These are phyloP conservation scores for Apamea monoglypha DNA, from an alignment of 2,888 invertebrate species.

Conservation along the genomic window DNA sequence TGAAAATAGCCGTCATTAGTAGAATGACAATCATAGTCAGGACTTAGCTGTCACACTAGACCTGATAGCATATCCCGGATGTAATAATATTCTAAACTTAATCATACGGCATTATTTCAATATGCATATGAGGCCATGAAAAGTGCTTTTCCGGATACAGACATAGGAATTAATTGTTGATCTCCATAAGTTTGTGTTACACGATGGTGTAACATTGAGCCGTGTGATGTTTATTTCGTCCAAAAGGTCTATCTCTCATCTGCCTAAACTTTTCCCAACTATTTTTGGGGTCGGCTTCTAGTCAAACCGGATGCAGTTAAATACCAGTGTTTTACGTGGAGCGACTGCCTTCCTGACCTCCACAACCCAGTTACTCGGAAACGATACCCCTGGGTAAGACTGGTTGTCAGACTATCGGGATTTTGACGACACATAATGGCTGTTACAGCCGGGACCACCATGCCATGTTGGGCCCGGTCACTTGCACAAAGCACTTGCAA, in stretches of 20 bases:
- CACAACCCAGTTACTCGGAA: no score
- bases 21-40: conserved; percentile 22
- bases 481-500: no score
- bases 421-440: no score
- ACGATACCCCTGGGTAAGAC: no score
- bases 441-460: no score
- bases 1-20: conserved; percentile 44
- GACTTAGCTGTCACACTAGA: conserved; percentile 37
- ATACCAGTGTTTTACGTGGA: no score
- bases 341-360: no score
- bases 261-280: no score
- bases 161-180: conserved; percentile 88
- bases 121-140: conserved; percentile 87
- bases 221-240: background rate
- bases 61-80: conserved; percentile 65
- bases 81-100: conserved; percentile 78
- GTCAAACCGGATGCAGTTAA: no score
- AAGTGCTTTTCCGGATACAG: conserved; percentile 89
- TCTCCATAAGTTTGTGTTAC: conserved; percentile 81
- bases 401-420: no score
- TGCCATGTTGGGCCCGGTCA: no score
- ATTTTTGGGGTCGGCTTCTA: no score
- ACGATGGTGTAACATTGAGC: conserved; percentile 63
- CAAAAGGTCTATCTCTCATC: background rate
- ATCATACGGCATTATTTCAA: conserved; percentile 81